phyloP scores from a whole-genome alignment of 1,140 invertebrate species.

The Drosophila bocqueti region DNA sequence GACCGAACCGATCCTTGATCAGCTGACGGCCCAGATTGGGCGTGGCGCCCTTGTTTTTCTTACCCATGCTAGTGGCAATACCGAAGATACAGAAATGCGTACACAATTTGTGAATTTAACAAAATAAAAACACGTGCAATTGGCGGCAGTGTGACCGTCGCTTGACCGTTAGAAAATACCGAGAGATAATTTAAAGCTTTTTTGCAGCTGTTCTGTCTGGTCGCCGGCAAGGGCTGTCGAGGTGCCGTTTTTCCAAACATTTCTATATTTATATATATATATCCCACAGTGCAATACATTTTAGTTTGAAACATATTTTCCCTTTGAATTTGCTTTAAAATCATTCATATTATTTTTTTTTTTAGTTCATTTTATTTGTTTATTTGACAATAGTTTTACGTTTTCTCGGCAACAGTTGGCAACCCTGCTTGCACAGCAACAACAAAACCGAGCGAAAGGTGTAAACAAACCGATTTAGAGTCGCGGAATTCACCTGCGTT shows the following conservation, averaged over 20 bases:
- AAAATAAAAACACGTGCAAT: conserved; percentile 26
- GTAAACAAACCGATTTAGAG: conserved; percentile 27
- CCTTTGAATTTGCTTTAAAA: background rate
- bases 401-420: background rate
- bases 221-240: background rate
- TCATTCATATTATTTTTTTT: too few relatives aligned
- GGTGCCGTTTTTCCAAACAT: background rate
- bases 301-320: too few relatives aligned
- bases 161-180: background rate
- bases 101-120: background rate
- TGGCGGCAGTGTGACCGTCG: conserved; percentile 5
- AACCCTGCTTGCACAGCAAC: conserved; percentile 13
- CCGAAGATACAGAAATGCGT: background rate
- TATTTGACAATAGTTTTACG: too few relatives aligned
- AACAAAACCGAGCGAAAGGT: conserved; percentile 6
- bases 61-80: conserved; percentile 51
- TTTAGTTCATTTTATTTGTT: background rate
- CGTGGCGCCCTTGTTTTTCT: conserved; percentile 68
- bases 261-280: too few relatives aligned
- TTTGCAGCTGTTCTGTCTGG: background rate
- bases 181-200: background rate
- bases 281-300: too few relatives aligned
- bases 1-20: conserved; percentile 91
- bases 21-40: conserved; percentile 89
- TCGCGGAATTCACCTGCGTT: conserved; percentile 7